These are phyloP conservation scores for sheep (Ovis aries) DNA, from an alignment of 2,113 vertebrate species.

Conservation along the genomic window DNA sequence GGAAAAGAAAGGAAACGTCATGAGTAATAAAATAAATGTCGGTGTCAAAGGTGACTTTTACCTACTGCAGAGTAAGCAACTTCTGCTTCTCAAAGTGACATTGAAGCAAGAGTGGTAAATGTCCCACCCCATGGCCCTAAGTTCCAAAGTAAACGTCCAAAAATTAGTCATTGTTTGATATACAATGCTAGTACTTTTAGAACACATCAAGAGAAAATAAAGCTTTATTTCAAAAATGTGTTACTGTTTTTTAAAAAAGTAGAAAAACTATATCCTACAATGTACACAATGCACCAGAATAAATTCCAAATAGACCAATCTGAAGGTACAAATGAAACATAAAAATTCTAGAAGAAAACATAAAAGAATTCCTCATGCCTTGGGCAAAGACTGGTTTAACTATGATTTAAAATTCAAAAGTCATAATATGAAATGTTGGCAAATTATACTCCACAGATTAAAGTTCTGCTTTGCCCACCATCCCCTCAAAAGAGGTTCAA, in stretches of 20 bases:
- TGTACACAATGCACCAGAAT: neutral
- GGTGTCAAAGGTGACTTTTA: neutral
- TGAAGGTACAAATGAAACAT: neutral
- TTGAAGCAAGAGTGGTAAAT: neutral
- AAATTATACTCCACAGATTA: neutral
- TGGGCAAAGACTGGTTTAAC: neutral
- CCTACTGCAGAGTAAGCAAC: neutral
- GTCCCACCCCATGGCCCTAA: neutral
- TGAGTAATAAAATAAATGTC: neutral
- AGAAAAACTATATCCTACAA: neutral
- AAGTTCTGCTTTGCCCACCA: neutral
- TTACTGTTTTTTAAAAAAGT: neutral
- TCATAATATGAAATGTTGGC: neutral
- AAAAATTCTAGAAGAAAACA: neutral
- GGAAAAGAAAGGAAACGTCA: neutral
- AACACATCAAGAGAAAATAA: neutral
- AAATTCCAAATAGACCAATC: neutral
- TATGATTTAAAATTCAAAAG: neutral
- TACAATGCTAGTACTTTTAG: neutral
- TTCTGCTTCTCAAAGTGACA: neutral
- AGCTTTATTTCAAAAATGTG: neutral
- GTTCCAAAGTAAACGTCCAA: slow-evolving; percentile 14
- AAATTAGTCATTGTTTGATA: neutral
- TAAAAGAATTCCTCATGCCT: neutral
- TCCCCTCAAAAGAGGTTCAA: neutral